Base-by-base conservation (phyloP, 1,140 invertebrate species). In the Plectrocnemia conspersa region DNA sequence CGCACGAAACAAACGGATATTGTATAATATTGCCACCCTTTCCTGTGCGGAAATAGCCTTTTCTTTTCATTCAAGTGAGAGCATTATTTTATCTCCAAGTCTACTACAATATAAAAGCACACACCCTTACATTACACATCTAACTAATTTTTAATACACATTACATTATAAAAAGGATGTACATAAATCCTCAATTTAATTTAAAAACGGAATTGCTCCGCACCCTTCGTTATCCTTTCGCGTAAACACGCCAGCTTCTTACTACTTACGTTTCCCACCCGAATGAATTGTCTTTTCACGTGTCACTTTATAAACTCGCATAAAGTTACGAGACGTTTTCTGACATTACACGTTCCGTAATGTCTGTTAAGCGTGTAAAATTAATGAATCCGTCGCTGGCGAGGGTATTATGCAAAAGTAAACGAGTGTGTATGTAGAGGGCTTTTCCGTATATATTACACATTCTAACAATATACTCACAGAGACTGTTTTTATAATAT, bases 251-350 rank as follows among this genome's bases (percentile, higher is more conserved):
- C n/a, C n/a, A n/a, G n/a, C n/a, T n/a, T n/a, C n/a, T n/a, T n/a
- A n/a, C 3, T 7, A 22, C 3, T 21, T 42, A 42, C 40, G 13
- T 42, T 42, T 22, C 22, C 15, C 18, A 13, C 19, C 16, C 44
- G 52, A 29, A 56, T 54, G 58, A 60, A 60, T 60, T 56, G 58
- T 60, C 58, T 60, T 29, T 46, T 56, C 53, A 55, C 53, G 53
- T 56, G 58, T 60, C 58, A 60, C 58, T 54, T 60, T 60, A 60
- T 60, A 60, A 60, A 60, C 52, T 58, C 48, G 40, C 25, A 29
- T 54, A 50, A 53, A 53, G 18, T 59, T 59, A 55, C 53, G 48
- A 55, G 58, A 56, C 58, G 29, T 60, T 52, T 56, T 56, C 58
- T 60, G 58, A 56, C 58, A 60, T 60, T 60, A 60, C 58, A 60